Percentiles rank a stretch among this genome's conserved stretches.
phyloP scores from a whole-genome alignment of 1,140 invertebrate genomes.

The Dendroctonus valens region DNA sequence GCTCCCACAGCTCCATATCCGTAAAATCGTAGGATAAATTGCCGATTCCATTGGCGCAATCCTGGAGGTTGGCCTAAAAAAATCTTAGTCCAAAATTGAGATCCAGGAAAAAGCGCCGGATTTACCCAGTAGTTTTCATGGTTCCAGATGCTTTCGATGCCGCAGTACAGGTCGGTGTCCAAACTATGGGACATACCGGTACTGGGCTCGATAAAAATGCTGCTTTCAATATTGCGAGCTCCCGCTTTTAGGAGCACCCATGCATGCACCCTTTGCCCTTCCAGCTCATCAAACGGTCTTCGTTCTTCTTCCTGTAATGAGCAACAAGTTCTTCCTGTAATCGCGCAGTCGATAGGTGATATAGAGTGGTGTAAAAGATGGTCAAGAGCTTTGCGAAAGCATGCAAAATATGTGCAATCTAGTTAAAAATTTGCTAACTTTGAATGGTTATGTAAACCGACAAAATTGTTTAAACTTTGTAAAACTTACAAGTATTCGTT shows the following conservation, averaged over 20 bases:
- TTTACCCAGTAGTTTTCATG: conserved; percentile 81
- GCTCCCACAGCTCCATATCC: conserved; percentile 65
- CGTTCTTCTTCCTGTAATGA: conserved; percentile 65
- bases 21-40: conserved; percentile 59
- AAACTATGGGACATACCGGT: conserved; percentile 65
- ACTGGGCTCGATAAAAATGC: conserved; percentile 81
- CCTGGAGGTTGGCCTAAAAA: conserved; percentile 64
- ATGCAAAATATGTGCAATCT: background rate
- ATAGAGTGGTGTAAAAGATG: background rate
- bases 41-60: conserved; percentile 51
- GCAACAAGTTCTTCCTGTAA: background rate
- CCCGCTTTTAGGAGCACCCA: conserved; percentile 76
- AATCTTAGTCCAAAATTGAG: background rate
- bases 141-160: conserved; percentile 84
- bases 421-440: conserved; percentile 6
- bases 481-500: conserved; percentile 44
- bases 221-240: conserved; percentile 56
- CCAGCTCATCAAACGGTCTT: conserved; percentile 65
- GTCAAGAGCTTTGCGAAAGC: background rate
- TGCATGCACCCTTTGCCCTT: conserved; percentile 74
- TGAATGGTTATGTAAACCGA: background rate
- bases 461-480: background rate
- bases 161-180: conserved; percentile 64
- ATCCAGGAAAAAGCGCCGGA: background rate
- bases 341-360: background rate